Base-by-base conservation (phyloP, 2,113 vertebrate species). In the Rhinogobius similis region DNA sequence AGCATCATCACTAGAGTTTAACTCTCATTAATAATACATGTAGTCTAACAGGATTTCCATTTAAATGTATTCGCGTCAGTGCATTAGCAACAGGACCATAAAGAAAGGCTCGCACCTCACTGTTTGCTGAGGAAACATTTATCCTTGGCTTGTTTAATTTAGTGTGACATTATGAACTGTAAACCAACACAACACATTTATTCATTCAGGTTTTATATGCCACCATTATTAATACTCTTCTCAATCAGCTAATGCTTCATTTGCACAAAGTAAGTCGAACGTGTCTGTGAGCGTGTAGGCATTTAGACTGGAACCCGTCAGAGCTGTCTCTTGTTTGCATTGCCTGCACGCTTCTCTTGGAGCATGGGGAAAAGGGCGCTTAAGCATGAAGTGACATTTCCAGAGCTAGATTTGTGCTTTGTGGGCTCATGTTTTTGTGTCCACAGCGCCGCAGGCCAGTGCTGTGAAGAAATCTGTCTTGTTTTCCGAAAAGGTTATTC, bases 331-430 rank as follows among this genome's bases (percentile, higher is more conserved):
- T 38, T n/a, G 73, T 67, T 62, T 84, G 66, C 58, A 53, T 87
- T 84, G 78, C 81, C 79, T 72, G 69, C 83, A 88, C 26, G 66
- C 77, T 76, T 85, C 76, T 82, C 82, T 75, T 82, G 80, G 70
- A 81, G 89, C 90, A 86, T 83, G 73, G 85, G 65, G 55, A 58
- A 82, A 89, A 84, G 84, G 68, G 87, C 72, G 52, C 72, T 86
- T 88, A 81, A 90, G 86, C 87, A 89, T 89, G 84, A 91, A 86
- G 85, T 90, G 90, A 90, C 89, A 91, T 91, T 91, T 90, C 73
- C 72, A 89, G 73, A 88, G 83, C 80, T 68, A 76, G 86, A 81
- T 84, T 86, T 88, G 75, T 88, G 87, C 78, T 62, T 84, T 62
- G 44, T 76, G 81, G 82, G 78, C 82, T 81, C 55, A 27, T 58